A percentile compares a stretch with the other conserved stretches of the same genome.
Conservation (phyloP, 2,888 invertebrate genomes). For the Nebria brevicollis region DNA sequence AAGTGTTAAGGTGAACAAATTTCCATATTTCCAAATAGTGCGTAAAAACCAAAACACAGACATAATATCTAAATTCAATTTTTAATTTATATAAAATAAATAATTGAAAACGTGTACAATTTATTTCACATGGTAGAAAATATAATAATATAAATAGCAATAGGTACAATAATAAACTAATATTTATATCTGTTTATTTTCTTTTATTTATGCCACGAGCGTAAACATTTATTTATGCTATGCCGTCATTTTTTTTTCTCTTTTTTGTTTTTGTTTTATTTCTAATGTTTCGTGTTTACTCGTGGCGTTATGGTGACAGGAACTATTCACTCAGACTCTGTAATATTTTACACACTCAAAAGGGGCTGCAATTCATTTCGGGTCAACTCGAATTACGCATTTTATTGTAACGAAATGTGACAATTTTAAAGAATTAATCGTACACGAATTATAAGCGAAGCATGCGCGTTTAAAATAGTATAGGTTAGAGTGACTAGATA, state of each 20-base stretch:
- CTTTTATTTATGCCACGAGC: not conserved
- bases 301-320: conserved; percentile 39
- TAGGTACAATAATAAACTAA: conserved; percentile 58
- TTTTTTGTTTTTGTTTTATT: not conserved
- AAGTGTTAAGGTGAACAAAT: no score
- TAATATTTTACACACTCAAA: conserved; percentile 44
- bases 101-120: conserved; percentile 61
- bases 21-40: not conserved
- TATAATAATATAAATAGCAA: conserved; percentile 63
- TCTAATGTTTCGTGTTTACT: conserved; percentile 5
- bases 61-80: conserved; percentile 6
- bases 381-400: not conserved
- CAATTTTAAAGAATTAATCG: not conserved
- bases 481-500: no score
- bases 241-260: conserved; percentile 1
- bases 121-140: conserved; percentile 62
- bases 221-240: no score
- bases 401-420: not conserved
- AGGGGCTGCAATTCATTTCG: conserved; percentile 16
- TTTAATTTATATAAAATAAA: conserved; percentile 58
- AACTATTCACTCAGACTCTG: conserved; percentile 46
- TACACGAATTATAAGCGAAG: not conserved
- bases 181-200: conserved; percentile 29
- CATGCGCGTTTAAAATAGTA: no score
- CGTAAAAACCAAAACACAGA: not conserved